phyloP scores from a whole-genome alignment of 2,888 invertebrate genomes.

The Tethea ocularis region DNA sequence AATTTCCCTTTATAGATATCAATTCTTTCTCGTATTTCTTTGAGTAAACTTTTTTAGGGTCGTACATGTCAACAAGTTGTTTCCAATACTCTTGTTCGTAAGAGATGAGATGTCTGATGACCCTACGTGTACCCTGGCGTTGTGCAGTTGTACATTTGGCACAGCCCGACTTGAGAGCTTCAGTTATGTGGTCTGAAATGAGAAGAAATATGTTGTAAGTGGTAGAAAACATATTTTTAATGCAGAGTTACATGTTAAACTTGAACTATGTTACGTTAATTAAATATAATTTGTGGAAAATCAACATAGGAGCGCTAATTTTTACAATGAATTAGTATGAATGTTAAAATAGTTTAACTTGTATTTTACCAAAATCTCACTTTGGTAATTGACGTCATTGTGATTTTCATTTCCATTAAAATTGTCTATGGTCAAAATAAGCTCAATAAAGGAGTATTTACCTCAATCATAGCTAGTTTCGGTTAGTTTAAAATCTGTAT shows the following conservation, averaged over 20 bases:
- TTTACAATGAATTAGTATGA: no score
- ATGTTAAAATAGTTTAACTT: no score
- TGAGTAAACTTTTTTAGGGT: conserved; percentile 60
- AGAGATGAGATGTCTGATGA: conserved; percentile 65
- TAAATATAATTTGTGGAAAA: no score
- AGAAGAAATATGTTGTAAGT: neutral
- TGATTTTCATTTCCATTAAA: neutral
- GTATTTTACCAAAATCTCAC: no score
- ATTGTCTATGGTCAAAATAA: no score
- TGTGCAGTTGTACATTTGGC: conserved; percentile 64
- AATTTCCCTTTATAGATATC: conserved; percentile 21
- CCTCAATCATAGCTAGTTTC: no score
- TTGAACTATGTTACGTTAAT: no score
- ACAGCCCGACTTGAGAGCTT: conserved; percentile 72
- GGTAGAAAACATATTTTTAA: neutral
- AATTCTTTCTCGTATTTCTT: conserved; percentile 67
- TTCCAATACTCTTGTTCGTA: conserved; percentile 64
- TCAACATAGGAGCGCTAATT: no score
- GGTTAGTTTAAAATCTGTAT: no score
- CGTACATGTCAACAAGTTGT: conserved; percentile 67
- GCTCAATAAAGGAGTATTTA: no score
- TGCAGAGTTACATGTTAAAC: neutral
- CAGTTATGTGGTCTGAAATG: conserved; percentile 66
- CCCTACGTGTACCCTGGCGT: conserved; percentile 58
- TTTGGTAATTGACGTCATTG: no score